phyloP scores from a whole-genome alignment of 1,140 invertebrate species.

The Halesus radiatus region DNA sequence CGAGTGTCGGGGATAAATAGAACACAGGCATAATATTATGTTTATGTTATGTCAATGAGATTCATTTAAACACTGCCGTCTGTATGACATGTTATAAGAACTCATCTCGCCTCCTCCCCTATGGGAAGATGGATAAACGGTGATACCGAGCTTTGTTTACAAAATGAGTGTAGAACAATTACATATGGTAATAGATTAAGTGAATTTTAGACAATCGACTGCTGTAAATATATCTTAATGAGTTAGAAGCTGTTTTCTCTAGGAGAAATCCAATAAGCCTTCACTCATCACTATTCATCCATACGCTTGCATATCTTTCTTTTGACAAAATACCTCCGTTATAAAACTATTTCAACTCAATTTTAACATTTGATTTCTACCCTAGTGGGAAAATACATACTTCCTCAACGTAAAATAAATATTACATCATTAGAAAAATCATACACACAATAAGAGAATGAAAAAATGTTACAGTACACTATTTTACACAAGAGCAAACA shows the following conservation, averaged over 20 bases:
- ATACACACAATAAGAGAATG: constrained; percentile 11
- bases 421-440: constrained; percentile 32
- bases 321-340: background rate
- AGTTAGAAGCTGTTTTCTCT: constrained; percentile 33
- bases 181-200: constrained; percentile 4
- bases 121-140: too few species aligned
- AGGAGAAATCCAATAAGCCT: constrained; percentile 21
- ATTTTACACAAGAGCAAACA: background rate
- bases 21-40: background rate
- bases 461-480: constrained; percentile 5
- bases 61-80: constrained; percentile 5
- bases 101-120: background rate
- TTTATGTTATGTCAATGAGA: background rate
- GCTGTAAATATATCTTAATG: constrained; percentile 29
- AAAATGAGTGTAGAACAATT: constrained; percentile 10
- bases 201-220: constrained; percentile 24
- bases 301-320: background rate
- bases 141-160: too few species aligned
- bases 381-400: background rate
- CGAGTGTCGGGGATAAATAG: constrained; percentile 27
- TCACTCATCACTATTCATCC: background rate
- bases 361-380: background rate
- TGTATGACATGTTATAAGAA: constrained; percentile 3
- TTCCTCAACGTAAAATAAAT: constrained; percentile 17
- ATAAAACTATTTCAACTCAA: background rate